Evolutionary conservation across 2,888 invertebrate genomes (phyloP).

Genomic region (Aromia moschata): DNA sequence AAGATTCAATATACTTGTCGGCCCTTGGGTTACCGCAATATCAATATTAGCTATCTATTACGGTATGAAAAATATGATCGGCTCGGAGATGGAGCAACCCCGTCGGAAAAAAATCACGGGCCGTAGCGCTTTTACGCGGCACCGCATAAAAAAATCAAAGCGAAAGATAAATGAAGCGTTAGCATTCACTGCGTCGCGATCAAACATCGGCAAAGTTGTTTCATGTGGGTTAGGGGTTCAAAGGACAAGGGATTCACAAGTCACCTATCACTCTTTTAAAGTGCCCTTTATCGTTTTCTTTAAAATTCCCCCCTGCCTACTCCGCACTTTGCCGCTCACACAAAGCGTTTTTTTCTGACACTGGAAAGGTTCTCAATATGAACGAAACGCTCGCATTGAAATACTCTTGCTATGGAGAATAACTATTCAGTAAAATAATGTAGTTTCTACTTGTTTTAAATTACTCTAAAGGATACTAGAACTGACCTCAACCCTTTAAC

Average conservation of each 20-base stretch:
- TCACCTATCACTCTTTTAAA: constrained; percentile 22
- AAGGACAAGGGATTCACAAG: constrained; percentile 25
- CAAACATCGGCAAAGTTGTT: constrained; percentile 26
- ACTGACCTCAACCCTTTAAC: no score
- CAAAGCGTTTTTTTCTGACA: no score
- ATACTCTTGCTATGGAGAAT: no score
- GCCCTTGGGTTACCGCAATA: constrained; percentile 1
- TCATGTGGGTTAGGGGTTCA: constrained; percentile 23
- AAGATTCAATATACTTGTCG: constrained; percentile 9
- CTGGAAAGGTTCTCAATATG: no score
- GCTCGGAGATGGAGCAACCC: background rate
- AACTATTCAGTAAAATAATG: no score
- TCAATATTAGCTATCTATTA: constrained; percentile 25
- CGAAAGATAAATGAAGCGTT: constrained; percentile 28
- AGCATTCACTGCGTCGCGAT: constrained; percentile 15
- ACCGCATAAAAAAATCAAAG: constrained; percentile 22
- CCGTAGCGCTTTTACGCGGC: constrained; percentile 20
- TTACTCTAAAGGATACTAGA: no score
- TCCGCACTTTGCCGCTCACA: constrained; percentile 6
- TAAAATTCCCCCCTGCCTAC: constrained; percentile 9
- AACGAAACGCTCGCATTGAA: no score
- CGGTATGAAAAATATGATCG: constrained; percentile 5
- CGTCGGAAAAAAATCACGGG: constrained; percentile 15
- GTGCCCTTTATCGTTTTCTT: constrained; percentile 14
- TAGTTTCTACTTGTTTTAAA: no score